Evolutionary conservation across 2,888 invertebrate genomes (phyloP).

Genomic region (Sinopyrophorus schimmeli): DNA sequence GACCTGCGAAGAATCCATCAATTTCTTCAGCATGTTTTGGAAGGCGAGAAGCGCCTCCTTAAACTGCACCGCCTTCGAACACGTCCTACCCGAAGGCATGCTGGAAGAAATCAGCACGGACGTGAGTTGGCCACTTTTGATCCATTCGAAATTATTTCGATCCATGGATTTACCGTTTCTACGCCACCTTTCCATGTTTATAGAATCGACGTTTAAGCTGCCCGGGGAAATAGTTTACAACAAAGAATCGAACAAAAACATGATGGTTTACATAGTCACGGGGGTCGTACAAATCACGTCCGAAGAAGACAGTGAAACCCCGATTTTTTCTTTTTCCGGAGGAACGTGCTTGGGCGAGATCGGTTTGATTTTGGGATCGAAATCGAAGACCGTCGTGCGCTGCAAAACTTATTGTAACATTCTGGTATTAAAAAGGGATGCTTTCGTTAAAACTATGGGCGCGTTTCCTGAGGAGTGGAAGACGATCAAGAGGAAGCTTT

Average conservation of each 20-base stretch:
- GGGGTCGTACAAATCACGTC: conserved; percentile 41
- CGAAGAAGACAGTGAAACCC: conserved; percentile 39
- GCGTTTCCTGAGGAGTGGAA: conserved; percentile 1
- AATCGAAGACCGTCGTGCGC: conserved; percentile 34
- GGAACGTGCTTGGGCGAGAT: conserved; percentile 38
- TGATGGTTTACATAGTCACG: conserved; percentile 38
- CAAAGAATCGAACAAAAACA: conserved; percentile 25
- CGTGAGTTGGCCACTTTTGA: conserved; percentile 32
- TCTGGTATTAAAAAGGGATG: conserved; percentile 26
- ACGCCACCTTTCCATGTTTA: conserved; percentile 28
- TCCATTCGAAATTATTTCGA: conserved; percentile 38
- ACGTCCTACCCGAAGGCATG: not conserved
- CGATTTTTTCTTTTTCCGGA: conserved; percentile 37
- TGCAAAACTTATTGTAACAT: conserved; percentile 38
- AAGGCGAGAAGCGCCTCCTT: not conserved
- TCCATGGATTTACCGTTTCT: conserved; percentile 32
- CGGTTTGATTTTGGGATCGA: conserved; percentile 31
- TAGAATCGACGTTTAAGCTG: conserved; percentile 29
- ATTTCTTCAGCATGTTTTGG: conserved; percentile 4
- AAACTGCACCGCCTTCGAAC: not conserved
- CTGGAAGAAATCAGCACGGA: conserved; percentile 25
- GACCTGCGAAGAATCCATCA: not conserved
- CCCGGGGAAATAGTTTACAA: conserved; percentile 37
- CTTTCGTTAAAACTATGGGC: conserved; percentile 28
- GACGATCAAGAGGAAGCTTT: not conserved